Conservation (phyloP, 2,888 invertebrate species). For the Coleophora flavipennella region DNA sequence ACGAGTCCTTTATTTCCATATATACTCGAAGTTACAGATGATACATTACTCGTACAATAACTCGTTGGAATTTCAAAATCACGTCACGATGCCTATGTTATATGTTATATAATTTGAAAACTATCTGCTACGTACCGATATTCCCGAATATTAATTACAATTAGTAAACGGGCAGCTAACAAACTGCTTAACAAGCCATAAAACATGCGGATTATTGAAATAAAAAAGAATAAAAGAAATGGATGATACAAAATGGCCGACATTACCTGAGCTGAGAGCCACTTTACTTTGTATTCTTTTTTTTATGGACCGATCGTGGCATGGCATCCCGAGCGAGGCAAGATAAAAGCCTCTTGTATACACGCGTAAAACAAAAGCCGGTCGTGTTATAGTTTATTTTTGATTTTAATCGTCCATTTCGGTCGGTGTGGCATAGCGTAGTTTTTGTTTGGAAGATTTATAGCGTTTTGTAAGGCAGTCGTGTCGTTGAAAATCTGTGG, state of each 20-base stretch:
- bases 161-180: constrained; percentile 50
- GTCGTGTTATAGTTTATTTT: constrained; percentile 56
- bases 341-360: constrained; percentile 61
- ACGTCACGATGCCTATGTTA: too few relatives aligned
- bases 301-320: constrained; percentile 28
- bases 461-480: constrained; percentile 21
- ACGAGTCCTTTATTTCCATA: too few relatives aligned
- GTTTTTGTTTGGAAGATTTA: constrained; percentile 45
- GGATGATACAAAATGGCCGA: constrained; percentile 49
- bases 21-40: too few relatives aligned
- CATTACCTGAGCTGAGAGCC: constrained; percentile 63
- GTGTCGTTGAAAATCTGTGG: constrained; percentile 23
- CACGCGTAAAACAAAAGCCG: constrained; percentile 65
- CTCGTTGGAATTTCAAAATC: too few relatives aligned
- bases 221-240: constrained; percentile 48
- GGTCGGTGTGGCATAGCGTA: constrained; percentile 34
- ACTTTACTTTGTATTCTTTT: constrained; percentile 36
- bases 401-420: constrained; percentile 57
- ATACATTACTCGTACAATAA: too few relatives aligned
- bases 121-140: constrained; percentile 50
- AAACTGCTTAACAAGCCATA: constrained; percentile 60
- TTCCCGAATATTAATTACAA: constrained; percentile 55
- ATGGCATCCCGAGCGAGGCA: constrained; percentile 29
- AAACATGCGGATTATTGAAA: constrained; percentile 66
- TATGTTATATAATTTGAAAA: constrained; percentile 20